Base-by-base conservation (phyloP, 2,888 invertebrate genomes). In the Parelbella ahira region DNA sequence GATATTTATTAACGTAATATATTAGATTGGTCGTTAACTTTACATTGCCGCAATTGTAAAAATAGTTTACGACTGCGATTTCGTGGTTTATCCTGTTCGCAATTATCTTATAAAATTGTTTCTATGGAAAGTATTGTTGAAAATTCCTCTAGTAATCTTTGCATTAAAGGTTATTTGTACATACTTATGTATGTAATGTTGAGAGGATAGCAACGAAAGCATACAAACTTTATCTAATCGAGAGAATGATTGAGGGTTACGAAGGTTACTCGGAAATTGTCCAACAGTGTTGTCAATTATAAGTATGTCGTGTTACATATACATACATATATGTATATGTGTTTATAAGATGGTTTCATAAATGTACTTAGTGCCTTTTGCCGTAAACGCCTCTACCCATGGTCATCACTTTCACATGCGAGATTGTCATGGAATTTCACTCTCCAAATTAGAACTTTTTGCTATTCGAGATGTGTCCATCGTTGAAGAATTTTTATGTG, bases 401-500 rank as follows among this genome's bases (percentile, higher is more conserved):
- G 25, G 19, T 32, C 23, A 24, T 32, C 18, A 39, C 32, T 39
- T 39, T 39, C 39, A 32, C 39, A 18, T 8, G 18, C 15, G 23
- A 36, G 36, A 25, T 36, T 30, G 38, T 23, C 30, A 30, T 6
- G 30, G 23, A 23, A 30, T 30, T 30, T 30, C 9, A 20, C 30
- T 30, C 11, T 24, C 18, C n/a, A n/a, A 24, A 24, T 23, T 38
- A 30, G 24, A 23, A 29, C 18, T 39, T 38, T 37, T 29, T 21
- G 23, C 19, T 4, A 30, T 10, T 19, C 18, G 7, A 21, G 6
- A 21, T 9, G 13, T 13, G 9, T 23, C 1, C n/a, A 21, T 32
- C 32, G 32, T 39, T 11, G 32, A 39, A 21, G 9, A 29, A 41
- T 54, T 50, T 50, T 44, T 37, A 51, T 56, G 47, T 47, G 48